phyloP scores from a whole-genome alignment of 2,797 vertebrate genomes.

The Aulostomus chinensis region DNA sequence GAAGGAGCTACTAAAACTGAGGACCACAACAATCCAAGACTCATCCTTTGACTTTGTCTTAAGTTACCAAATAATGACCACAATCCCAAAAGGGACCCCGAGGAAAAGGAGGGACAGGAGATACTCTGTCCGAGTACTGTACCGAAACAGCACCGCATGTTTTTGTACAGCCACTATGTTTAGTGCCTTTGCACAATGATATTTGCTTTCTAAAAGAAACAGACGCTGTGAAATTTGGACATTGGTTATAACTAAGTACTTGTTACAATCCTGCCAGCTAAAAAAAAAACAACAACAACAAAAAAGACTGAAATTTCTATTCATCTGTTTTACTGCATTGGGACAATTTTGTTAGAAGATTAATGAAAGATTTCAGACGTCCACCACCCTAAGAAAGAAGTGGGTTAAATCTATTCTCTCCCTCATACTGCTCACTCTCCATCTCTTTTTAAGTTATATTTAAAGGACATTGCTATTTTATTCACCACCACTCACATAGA shows the following conservation, averaged over 20 bases:
- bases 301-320: no score
- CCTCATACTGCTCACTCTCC: conserved; percentile 57
- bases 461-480: conserved; percentile 79
- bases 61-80: conserved; percentile 84
- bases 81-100: conserved; percentile 51
- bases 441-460: conserved; percentile 83
- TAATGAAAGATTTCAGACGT: no score
- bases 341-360: no score
- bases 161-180: conserved; percentile 78
- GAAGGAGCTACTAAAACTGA: conserved; percentile 75
- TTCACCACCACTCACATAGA: conserved; percentile 79
- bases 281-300: conserved; percentile 15
- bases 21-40: conserved; percentile 88
- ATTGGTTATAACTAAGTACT: conserved; percentile 82
- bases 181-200: conserved; percentile 86
- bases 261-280: conserved; percentile 56
- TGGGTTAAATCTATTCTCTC: conserved; percentile 53
- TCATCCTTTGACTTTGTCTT: conserved; percentile 87
- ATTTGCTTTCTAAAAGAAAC: conserved; percentile 78
- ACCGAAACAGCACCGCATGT: conserved; percentile 82
- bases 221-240: conserved; percentile 92
- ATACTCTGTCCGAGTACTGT: conserved; percentile 86
- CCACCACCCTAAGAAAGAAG: no score
- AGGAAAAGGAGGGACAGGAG: conserved; percentile 65
- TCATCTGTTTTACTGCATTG: no score